Evolutionary conservation across 2,797 vertebrate genomes (phyloP).

Genomic region (Rhinogobio ventralis): DNA sequence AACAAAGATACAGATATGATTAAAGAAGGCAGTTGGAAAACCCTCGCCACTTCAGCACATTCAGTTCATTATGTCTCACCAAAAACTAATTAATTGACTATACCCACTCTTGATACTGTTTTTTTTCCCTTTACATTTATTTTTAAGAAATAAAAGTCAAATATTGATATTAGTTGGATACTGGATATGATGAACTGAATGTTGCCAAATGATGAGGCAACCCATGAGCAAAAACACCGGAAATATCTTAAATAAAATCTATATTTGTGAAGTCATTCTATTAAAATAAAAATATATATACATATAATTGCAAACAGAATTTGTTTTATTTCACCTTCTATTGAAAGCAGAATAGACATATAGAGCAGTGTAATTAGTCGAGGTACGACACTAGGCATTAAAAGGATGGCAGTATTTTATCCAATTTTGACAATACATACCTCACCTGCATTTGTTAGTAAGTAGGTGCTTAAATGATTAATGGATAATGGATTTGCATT

Average conservation of each 20-base stretch:
- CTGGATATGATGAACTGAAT: conserved; percentile 28
- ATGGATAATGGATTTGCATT: conserved; percentile 13
- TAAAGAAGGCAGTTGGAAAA: conserved; percentile 38
- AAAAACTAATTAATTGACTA: not conserved
- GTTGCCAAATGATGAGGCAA: conserved; percentile 38
- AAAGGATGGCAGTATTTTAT: not conserved
- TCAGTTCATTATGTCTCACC: conserved; percentile 21
- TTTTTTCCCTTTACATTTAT: not conserved
- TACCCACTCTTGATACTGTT: not conserved
- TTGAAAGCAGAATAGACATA: conserved; percentile 27
- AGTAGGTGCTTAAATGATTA: conserved; percentile 23
- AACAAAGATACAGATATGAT: conserved; percentile 79
- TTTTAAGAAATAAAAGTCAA: not conserved
- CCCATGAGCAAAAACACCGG: conserved; percentile 3
- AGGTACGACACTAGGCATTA: conserved; percentile 41
- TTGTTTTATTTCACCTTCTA: not conserved
- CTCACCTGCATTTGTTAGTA: conserved; percentile 46
- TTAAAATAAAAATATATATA: not conserved
- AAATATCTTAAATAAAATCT: not conserved
- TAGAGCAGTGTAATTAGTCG: conserved; percentile 41
- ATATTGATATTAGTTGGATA: not conserved
- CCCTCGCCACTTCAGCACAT: conserved; percentile 24
- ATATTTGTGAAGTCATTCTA: not conserved
- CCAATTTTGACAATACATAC: conserved; percentile 45
- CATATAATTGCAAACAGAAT: not conserved